Evolutionary conservation across 2,797 vertebrate species (phyloP).

Genomic region (Trematocara caparti): DNA sequence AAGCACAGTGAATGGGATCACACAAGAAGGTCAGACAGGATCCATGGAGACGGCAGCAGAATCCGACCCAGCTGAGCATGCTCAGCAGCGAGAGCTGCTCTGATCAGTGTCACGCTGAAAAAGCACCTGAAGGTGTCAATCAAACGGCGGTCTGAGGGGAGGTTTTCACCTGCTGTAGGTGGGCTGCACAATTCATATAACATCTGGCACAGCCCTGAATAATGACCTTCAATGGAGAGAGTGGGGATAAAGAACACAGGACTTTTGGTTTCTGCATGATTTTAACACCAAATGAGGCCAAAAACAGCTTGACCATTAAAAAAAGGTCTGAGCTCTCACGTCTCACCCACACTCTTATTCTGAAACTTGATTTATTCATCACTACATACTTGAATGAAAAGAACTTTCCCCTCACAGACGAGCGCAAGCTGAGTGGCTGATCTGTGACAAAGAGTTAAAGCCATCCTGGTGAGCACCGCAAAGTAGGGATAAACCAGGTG

Average conservation of each 20-base stretch:
- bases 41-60: background rate
- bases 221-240: background rate
- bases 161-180: background rate
- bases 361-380: background rate
- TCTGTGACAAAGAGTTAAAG: background rate
- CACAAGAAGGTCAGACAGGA: background rate
- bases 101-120: background rate
- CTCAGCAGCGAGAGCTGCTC: background rate
- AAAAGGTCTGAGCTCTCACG: background rate
- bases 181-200: background rate
- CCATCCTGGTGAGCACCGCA: background rate
- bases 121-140: background rate
- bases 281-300: background rate
- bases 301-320: background rate
- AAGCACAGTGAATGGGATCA: background rate
- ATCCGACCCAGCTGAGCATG: background rate
- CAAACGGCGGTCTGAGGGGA: background rate
- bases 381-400: background rate
- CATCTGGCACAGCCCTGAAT: background rate
- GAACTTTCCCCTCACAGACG: background rate
- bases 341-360: background rate
- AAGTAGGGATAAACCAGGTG: background rate
- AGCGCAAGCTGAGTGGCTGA: background rate
- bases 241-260: background rate
- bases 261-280: background rate